These are phyloP conservation scores for Toxotes lorentzi DNA, from an alignment of 2,797 vertebrate genomes.

Conservation along the genomic window DNA sequence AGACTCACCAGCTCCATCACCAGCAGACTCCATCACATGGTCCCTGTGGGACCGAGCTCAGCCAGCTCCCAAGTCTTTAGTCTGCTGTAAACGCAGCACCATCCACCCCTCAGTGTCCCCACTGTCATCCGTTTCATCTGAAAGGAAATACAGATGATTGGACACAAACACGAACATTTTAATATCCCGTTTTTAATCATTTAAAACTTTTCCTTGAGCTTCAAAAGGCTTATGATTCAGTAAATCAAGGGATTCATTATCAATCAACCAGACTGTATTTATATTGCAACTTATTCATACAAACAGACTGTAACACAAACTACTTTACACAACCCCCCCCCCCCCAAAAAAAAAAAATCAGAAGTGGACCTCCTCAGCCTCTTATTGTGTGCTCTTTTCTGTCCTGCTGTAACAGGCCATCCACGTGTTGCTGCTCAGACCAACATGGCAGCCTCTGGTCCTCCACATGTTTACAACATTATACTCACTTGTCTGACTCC, in stretches of 20 bases:
- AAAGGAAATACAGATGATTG: neutral
- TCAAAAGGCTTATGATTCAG: too few species aligned
- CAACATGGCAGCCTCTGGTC: neutral
- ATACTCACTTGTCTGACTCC: constrained; percentile 33
- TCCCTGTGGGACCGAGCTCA: neutral
- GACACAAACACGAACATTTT: neutral
- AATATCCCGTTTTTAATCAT: too few species aligned
- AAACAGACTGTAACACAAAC: too few species aligned
- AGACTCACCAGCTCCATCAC: neutral
- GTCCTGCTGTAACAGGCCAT: neutral
- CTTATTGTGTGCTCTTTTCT: neutral
- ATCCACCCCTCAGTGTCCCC: neutral
- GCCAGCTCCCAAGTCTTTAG: neutral
- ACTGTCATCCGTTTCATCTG: neutral
- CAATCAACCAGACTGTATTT: too few species aligned
- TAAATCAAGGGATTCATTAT: too few species aligned
- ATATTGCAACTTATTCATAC: too few species aligned
- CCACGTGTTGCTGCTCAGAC: constrained; percentile 40
- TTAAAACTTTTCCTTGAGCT: too few species aligned
- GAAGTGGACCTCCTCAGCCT: too few species aligned
- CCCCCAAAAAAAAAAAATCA: too few species aligned
- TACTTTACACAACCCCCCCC: too few species aligned
- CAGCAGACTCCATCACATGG: neutral
- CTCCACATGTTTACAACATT: neutral
- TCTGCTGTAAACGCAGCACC: neutral